Evolutionary conservation across 2,888 invertebrate genomes (phyloP), one percentile per base, ranked within the genome.

Genomic region (Cistogaster globosa): DNA sequence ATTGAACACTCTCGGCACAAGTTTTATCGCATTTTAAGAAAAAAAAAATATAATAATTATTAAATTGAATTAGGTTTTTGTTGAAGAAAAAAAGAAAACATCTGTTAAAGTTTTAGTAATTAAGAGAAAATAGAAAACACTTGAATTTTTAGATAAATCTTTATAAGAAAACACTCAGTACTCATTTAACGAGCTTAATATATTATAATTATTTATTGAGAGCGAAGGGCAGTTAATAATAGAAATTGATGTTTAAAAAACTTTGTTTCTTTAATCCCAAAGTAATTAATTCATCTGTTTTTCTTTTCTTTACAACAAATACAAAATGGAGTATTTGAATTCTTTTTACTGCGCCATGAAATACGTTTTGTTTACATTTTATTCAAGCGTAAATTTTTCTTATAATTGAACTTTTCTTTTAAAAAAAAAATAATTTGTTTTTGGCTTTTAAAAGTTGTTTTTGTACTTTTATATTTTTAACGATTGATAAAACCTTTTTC

Each of bases 331-430:
- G 8, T 32, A 5, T 32, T 32, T 32, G n/a, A n/a, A n/a, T 32
- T 32, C 6, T 32, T 32, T 5, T 32, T 26, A 26, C 26, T 26
- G 26, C n/a, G 53, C 60, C 26, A 60, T 36, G 38, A 51, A 58
- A 38, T n/a, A 32, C 1, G 2, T 38, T 32, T 58, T 42, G 14
- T 62, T 32, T 62, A 14, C 8, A 42, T 63, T 51, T 76, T 69
- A 82, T 82, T 82, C 48, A 71, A 76, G 82, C 76, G 63, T 76
- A 58, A 65, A 69, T 18, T 68, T 65, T 68, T 62, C 11, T 63
- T 62, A 62, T 38, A 76, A 51, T 67, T 80, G 38, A 36, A 38
- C 38, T 74, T 51, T 65, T n/a, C 11, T 32, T 55, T 16, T 6
- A 55, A 9, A 20, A 62, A 62, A 53, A 42, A 62, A 42, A 32